These are phyloP conservation scores for Limnephilus rhombicus DNA, from an alignment of 2,888 invertebrate species.

Conservation along the genomic window DNA sequence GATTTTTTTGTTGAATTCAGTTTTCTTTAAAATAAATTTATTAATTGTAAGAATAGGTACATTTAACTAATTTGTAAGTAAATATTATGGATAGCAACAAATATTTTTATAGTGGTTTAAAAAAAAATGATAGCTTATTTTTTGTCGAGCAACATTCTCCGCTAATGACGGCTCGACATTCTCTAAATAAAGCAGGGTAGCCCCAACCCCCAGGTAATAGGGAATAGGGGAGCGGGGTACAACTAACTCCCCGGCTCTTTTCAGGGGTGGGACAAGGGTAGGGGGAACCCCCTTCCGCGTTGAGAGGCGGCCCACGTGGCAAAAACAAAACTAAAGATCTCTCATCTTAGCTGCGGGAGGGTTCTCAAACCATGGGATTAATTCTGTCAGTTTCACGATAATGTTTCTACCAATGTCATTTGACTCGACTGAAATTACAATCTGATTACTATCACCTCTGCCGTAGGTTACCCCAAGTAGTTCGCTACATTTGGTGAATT, in stretches of 20 bases:
- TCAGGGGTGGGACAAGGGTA: constrained; percentile 72
- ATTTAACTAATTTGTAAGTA: too few relatives aligned
- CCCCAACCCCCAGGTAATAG: constrained; percentile 69
- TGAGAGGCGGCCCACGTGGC: constrained; percentile 52
- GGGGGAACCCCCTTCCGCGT: constrained; percentile 71
- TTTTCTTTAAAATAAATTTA: too few relatives aligned
- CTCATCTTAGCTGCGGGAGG: constrained; percentile 55
- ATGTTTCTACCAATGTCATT: background rate
- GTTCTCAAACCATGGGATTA: constrained; percentile 44
- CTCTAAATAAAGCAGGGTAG: constrained; percentile 57
- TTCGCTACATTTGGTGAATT: too few relatives aligned
- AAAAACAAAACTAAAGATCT: constrained; percentile 65
- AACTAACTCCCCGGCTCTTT: constrained; percentile 37
- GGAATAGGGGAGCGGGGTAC: constrained; percentile 73
- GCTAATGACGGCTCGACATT: background rate
- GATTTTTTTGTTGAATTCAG: too few relatives aligned
- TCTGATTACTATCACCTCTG: too few relatives aligned
- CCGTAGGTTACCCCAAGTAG: too few relatives aligned
- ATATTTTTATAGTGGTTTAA: background rate
- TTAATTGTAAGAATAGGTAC: too few relatives aligned
- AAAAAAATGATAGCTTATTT: background rate
- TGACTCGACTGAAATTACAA: background rate
- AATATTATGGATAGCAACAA: background rate
- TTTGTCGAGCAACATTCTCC: background rate
- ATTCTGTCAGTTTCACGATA: background rate